These are phyloP conservation scores for Trichoplusia ni DNA, from an alignment of 1,140 invertebrate species.

Conservation along the genomic window DNA sequence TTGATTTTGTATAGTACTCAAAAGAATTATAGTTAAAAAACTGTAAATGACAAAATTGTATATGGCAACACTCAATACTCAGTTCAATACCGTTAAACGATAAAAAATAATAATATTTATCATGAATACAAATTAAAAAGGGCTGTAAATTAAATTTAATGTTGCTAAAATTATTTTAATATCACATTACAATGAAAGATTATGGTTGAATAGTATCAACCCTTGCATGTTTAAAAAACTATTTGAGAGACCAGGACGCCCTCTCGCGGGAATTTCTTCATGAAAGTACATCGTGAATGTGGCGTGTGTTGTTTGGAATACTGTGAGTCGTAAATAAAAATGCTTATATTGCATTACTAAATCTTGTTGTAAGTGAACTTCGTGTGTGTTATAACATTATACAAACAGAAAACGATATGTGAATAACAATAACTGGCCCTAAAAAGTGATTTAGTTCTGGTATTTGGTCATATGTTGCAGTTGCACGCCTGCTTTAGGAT, in stretches of 20 bases:
- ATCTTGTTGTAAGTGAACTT: constrained; percentile 61
- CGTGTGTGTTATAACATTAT: constrained; percentile 62
- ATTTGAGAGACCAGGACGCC: constrained; percentile 44
- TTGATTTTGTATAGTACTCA: no score
- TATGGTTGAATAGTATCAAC: neutral
- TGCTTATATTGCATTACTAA: constrained; percentile 64
- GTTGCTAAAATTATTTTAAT: no score
- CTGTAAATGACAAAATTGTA: no score
- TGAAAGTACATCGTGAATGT: constrained; percentile 81
- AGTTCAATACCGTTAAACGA: no score
- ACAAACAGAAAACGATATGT: constrained; percentile 46
- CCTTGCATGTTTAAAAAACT: constrained; percentile 8
- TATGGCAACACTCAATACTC: no score
- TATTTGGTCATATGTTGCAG: constrained; percentile 80
- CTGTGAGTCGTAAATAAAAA: constrained; percentile 81
- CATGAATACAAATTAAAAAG: no score
- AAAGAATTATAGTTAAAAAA: no score
- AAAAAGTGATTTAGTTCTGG: constrained; percentile 63
- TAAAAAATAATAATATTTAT: no score
- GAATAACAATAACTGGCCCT: constrained; percentile 52
- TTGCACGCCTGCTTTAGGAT: constrained; percentile 80
- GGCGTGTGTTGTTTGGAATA: constrained; percentile 82
- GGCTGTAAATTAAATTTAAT: no score
- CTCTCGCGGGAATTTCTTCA: constrained; percentile 69
- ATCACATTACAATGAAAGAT: no score